Percentiles rank a stretch among this genome's conserved stretches.
Conservation (phyloP, 2,888 invertebrate genomes). For the Tenthredo livida region DNA sequence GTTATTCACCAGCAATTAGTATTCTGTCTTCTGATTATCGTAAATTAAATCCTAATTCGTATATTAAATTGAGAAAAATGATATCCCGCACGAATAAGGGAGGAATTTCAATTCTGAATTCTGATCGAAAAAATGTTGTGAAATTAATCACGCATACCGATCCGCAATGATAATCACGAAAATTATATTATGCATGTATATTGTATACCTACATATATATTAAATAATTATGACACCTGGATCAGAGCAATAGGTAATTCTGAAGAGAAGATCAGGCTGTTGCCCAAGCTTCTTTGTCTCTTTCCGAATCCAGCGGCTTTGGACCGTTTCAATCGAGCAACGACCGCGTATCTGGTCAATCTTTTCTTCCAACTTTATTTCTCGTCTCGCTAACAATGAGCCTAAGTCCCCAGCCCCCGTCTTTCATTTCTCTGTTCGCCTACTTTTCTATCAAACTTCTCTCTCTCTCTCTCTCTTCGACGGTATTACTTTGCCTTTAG, state of each 20-base stretch:
- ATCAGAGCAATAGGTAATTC: not conserved
- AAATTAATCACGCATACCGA: conserved; percentile 1
- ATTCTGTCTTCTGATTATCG: not conserved
- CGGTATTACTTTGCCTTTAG: conserved; percentile 27
- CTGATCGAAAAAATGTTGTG: conserved; percentile 10
- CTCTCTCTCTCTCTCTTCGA: not conserved
- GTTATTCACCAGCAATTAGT: not conserved
- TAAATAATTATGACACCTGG: not conserved
- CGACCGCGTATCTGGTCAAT: not conserved
- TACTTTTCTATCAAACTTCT: conserved; percentile 2
- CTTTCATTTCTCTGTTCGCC: not conserved
- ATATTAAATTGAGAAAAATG: not conserved
- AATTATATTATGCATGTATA: not conserved
- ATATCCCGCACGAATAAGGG: not conserved
- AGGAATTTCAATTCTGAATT: not conserved
- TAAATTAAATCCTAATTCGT: not conserved
- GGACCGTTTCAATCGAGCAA: conserved; percentile 1
- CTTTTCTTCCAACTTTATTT: conserved; percentile 12
- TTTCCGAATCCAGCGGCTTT: not conserved
- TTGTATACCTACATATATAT: too few species aligned
- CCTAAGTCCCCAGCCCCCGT: not conserved
- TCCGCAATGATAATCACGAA: not conserved
- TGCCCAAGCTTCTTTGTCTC: not conserved
- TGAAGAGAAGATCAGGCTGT: not conserved
- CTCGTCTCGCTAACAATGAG: conserved; percentile 15